phyloP scores from a whole-genome alignment of 2,113 vertebrate genomes.

The Glaucidium brasilianum region DNA sequence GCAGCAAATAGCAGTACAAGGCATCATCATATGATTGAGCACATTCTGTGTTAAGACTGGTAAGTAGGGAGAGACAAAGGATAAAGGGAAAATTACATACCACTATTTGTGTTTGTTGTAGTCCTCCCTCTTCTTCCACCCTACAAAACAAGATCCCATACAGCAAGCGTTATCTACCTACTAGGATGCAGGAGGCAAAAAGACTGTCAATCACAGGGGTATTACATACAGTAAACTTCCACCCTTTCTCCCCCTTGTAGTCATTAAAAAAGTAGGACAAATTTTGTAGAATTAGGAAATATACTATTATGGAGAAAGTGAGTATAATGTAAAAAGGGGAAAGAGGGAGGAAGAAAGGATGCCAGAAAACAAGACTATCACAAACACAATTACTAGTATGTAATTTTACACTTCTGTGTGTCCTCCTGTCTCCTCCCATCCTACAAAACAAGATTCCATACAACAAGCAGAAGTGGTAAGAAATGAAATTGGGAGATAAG shows the following conservation, averaged over 20 bases:
- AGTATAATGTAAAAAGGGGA: background rate
- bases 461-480: background rate
- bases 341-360: background rate
- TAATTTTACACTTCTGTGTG: background rate
- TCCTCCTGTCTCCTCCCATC: background rate
- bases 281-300: background rate
- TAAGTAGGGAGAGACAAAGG: conserved; percentile 42
- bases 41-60: background rate
- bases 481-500: background rate
- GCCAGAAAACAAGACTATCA: conserved; percentile 10
- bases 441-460: conserved; percentile 12
- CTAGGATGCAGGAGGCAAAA: conserved; percentile 65
- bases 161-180: conserved; percentile 72
- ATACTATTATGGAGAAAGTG: background rate
- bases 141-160: conserved; percentile 76
- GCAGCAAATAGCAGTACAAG: background rate
- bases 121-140: conserved; percentile 72
- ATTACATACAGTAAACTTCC: conserved; percentile 28
- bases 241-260: conserved; percentile 31
- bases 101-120: conserved; percentile 71
- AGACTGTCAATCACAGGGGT: conserved; percentile 59
- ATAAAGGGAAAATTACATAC: conserved; percentile 70
- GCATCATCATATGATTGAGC: background rate
- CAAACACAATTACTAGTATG: background rate
- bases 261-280: background rate